These are phyloP conservation scores for Ophiothrix spiculata DNA, from an alignment of 35 echinoderm and acorn worm species.

Conservation along the genomic window DNA sequence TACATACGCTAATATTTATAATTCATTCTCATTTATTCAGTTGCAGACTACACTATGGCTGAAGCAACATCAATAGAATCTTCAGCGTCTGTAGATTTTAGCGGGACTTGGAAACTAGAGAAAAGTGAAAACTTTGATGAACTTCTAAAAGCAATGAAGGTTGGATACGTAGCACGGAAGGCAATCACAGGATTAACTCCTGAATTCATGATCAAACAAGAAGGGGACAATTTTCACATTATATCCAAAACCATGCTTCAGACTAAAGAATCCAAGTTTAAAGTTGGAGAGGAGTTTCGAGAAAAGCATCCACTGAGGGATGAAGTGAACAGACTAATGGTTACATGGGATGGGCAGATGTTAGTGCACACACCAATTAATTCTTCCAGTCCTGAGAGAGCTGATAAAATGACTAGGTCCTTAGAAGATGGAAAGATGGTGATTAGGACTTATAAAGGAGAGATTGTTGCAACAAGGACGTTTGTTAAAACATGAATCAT, in stretches of 20 bases:
- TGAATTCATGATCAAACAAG: constrained; percentile 33
- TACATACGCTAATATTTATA: no score
- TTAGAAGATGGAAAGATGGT: constrained; percentile 55
- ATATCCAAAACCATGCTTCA: constrained; percentile 19
- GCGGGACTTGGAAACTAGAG: constrained; percentile 65
- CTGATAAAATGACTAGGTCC: constrained; percentile 35
- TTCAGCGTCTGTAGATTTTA: constrained; percentile 8
- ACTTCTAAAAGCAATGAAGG: constrained; percentile 58
- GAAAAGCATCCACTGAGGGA: constrained; percentile 51
- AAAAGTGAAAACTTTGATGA: constrained; percentile 66
- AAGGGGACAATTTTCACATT: constrained; percentile 40
- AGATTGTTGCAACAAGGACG: constrained; percentile 47
- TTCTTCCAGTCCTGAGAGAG: constrained; percentile 6
- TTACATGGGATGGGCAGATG: constrained; percentile 41
- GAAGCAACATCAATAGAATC: background rate
- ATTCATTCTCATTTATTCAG: no score
- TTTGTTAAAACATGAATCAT: background rate
- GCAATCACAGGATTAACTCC: constrained; percentile 33
- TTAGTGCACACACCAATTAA: constrained; percentile 52
- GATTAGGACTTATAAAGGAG: constrained; percentile 37
- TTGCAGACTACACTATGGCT: no score
- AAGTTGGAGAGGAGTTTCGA: constrained; percentile 34
- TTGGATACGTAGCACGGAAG: constrained; percentile 40
- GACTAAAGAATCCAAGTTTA: constrained; percentile 15
- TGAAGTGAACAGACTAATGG: constrained; percentile 28